Evolutionary conservation across 2,888 invertebrate species (phyloP), one percentile per base, ranked within the genome.

Genomic region (Thyatira batis): DNA sequence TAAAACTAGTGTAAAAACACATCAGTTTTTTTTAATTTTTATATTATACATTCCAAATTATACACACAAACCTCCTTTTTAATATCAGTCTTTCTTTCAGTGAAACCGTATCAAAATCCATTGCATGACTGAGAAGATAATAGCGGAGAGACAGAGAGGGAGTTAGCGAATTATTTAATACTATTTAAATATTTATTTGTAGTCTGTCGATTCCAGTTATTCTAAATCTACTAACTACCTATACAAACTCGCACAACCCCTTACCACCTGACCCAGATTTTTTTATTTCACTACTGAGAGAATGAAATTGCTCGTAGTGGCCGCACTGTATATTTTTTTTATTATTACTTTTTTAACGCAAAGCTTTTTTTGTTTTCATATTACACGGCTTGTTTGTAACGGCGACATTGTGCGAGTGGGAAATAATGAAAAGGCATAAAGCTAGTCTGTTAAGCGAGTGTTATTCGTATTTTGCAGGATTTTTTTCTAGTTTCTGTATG

Each of bases 241-340:
- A 73, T 71, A 82, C 69, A 67, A 78, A 76, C 69, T 60, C 58
- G 67, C 68, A 67, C 69, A 59, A 63, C 61, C 71, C 76, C 78
- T 71, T 71, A 62, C 71, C 71, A 81, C 79, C 82, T 87, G 89
- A 90, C 90, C 90, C 74, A 89, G 85, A 87, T 90, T 89, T 87
- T 68, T 87, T 90, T 89, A 89, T 89, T 84, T 80, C 82, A 78
- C 85, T 85, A 80, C 77, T 80, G 74, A 78, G 78, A 78, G 83
- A 85, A 89, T 87, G 87, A 89, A 90, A 90, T 89, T 89, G 89
- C 85, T 84, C 78, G 82, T 80, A 84, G 87, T 85, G 69, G 76
- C 76, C 71, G 67, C 67, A 67, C 64, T 61, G 64, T 55, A 59
- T 68, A 53, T 70, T 48, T 25, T 60, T 73, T 77, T 80, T 45